Evolutionary conservation across 30 jellyfish, hydroid and myxozoan species (phyloP).

Genomic region (Cassiopea xamachana): DNA sequence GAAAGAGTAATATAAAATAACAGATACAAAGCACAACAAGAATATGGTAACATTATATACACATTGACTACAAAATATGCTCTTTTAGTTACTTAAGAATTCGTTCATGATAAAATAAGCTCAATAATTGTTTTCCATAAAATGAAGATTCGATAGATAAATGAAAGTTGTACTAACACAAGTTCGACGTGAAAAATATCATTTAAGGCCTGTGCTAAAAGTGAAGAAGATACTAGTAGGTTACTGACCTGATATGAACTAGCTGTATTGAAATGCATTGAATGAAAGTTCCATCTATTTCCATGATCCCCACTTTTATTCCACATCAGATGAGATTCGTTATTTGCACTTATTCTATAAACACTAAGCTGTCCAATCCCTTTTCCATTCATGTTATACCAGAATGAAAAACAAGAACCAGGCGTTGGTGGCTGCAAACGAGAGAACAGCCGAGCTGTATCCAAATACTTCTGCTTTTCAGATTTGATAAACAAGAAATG

Average conservation of each 20-base stretch:
- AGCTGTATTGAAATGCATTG: not conserved
- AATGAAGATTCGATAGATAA: no score
- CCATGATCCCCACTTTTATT: not conserved
- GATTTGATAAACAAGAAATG: not conserved
- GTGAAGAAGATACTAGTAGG: not conserved
- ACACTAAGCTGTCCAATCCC: not conserved
- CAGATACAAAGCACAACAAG: not conserved
- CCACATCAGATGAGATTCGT: not conserved
- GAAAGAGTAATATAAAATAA: not conserved
- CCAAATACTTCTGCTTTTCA: not conserved
- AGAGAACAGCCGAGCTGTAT: constrained; percentile 7
- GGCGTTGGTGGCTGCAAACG: not conserved
- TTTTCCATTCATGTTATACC: constrained; percentile 27
- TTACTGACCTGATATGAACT: not conserved
- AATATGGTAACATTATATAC: not conserved
- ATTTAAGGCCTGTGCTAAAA: not conserved
- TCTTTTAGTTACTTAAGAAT: not conserved
- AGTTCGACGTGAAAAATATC: no score
- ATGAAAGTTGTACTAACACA: no score
- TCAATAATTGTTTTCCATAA: not conserved
- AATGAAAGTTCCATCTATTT: not conserved
- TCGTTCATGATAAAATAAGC: not conserved
- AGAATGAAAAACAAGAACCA: not conserved
- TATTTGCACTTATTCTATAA: not conserved
- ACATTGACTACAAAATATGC: not conserved